Conservation (phyloP, 1,140 invertebrate genomes). For the Drosophila oshimai region DNA sequence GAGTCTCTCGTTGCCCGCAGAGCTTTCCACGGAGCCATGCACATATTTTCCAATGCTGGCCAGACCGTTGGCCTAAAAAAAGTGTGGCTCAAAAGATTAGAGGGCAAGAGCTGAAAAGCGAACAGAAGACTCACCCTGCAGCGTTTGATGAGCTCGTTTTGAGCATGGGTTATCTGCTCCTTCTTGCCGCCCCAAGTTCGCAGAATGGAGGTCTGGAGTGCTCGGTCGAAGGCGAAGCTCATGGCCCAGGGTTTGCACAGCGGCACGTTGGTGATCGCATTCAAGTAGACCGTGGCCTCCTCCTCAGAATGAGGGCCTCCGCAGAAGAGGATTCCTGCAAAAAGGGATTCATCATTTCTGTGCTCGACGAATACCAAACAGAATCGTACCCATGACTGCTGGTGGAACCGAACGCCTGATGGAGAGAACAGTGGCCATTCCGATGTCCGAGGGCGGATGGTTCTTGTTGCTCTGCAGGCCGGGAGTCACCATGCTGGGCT, state of each 20-base stretch:
- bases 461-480: conserved; percentile 90
- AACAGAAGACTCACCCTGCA: conserved; percentile 90
- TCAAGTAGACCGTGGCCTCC: conserved; percentile 95
- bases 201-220: conserved; percentile 94
- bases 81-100: no score
- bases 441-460: conserved; percentile 89
- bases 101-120: no score
- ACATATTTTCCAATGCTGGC: conserved; percentile 67
- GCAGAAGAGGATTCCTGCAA: conserved; percentile 92
- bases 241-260: conserved; percentile 95
- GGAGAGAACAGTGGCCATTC: conserved; percentile 93
- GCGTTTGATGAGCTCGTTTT: conserved; percentile 94
- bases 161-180: conserved; percentile 91
- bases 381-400: conserved; percentile 90
- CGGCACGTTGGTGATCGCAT: conserved; percentile 95
- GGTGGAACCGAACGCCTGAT: conserved; percentile 94
- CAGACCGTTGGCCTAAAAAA: conserved; percentile 54
- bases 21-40: conserved; percentile 45
- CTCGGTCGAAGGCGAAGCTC: conserved; percentile 97
- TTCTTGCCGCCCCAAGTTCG: conserved; percentile 95
- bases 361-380: no score
- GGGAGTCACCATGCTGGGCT: conserved; percentile 97
- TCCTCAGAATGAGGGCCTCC: conserved; percentile 98
- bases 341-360: background rate
- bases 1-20: conserved; percentile 37